Evolutionary conservation across 2,888 invertebrate species (phyloP).

Genomic region (Oasisia sp.): DNA sequence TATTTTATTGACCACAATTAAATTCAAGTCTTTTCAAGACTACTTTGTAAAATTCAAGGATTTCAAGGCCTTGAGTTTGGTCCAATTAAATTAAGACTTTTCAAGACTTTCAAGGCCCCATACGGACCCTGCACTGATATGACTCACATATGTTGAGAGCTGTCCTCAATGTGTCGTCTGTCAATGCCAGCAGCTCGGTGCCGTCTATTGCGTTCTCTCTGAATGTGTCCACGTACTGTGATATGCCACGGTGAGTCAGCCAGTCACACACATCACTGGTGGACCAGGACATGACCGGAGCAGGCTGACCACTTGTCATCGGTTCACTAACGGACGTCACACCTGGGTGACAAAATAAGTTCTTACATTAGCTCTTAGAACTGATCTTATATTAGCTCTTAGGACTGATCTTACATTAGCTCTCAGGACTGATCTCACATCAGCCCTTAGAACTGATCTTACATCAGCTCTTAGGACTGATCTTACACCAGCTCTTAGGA

Average conservation of each 20-base stretch:
- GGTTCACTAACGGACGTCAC: not conserved
- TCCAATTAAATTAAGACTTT: too few relatives aligned
- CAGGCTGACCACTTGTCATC: not conserved
- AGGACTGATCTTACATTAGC: not conserved
- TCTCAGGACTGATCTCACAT: not conserved
- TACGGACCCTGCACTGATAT: too few relatives aligned
- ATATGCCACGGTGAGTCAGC: conserved; percentile 71
- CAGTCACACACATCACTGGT: conserved; percentile 72
- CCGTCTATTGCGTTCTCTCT: conserved; percentile 71
- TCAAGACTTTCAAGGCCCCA: too few relatives aligned
- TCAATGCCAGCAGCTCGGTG: conserved; percentile 70
- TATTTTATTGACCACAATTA: too few relatives aligned
- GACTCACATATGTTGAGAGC: conserved; percentile 63
- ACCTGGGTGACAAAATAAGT: not conserved
- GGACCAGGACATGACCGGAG: conserved; percentile 69
- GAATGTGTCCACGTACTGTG: conserved; percentile 67
- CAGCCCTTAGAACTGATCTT: too few relatives aligned
- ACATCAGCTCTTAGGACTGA: not conserved
- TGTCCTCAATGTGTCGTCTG: conserved; percentile 62
- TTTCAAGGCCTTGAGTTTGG: too few relatives aligned
- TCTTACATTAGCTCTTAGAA: not conserved
- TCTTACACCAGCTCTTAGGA: too few relatives aligned
- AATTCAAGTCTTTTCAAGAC: too few relatives aligned
- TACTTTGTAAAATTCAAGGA: too few relatives aligned
- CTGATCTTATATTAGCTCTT: too few relatives aligned